phyloP scores from a whole-genome alignment of 2,888 invertebrate genomes.

The Caenorhabditis virilis region DNA sequence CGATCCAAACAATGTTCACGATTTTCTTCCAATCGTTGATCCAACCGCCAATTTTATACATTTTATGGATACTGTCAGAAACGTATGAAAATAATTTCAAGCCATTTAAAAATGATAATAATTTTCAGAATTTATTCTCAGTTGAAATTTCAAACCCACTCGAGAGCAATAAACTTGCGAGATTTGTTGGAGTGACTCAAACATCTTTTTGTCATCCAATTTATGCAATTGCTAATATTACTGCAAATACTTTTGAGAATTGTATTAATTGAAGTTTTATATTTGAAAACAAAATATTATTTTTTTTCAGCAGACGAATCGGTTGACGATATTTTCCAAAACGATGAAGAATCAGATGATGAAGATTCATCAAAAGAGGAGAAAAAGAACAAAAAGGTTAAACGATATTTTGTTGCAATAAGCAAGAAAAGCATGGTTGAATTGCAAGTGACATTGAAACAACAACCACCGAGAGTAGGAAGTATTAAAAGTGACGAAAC shows the following conservation, averaged over 20 bases:
- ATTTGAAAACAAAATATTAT: background rate
- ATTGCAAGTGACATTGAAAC: conserved; percentile 7
- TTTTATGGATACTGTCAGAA: conserved; percentile 84
- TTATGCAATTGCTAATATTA: conserved; percentile 21
- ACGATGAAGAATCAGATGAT: conserved; percentile 9
- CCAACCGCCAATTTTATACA: conserved; percentile 69
- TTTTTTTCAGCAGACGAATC: conserved; percentile 9
- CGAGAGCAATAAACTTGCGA: conserved; percentile 19
- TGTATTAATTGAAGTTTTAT: background rate
- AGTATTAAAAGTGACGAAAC: too few species aligned
- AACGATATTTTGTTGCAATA: conserved; percentile 32
- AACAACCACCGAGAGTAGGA: too few species aligned
- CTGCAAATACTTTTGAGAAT: conserved; percentile 15
- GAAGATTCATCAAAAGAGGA: background rate
- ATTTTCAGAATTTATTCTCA: conserved; percentile 78
- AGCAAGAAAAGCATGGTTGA: conserved; percentile 30
- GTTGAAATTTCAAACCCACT: conserved; percentile 70
- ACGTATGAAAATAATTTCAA: too few species aligned
- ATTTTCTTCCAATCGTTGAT: conserved; percentile 34
- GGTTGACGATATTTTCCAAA: conserved; percentile 20
- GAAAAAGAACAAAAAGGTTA: conserved; percentile 10
- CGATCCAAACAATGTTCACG: conserved; percentile 71
- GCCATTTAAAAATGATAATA: conserved; percentile 3
- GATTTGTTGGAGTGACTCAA: conserved; percentile 44
- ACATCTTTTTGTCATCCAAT: conserved; percentile 44